Evolutionary conservation across 1,140 invertebrate species (phyloP).

Genomic region (Tetramorium alpestre): DNA sequence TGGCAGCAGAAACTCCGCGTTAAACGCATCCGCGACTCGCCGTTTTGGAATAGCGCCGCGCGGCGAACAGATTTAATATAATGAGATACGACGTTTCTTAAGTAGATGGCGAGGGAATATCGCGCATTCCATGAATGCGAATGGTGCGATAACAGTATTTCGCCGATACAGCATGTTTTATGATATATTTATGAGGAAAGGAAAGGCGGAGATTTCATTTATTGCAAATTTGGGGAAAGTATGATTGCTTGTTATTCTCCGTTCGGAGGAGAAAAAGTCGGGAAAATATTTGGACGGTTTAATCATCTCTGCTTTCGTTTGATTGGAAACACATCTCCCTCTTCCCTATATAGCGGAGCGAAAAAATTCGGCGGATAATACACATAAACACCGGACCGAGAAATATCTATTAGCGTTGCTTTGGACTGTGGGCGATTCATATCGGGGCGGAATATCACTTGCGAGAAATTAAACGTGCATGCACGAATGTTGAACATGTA

Average conservation of each 20-base stretch:
- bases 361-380: too few relatives aligned
- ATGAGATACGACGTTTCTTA: constrained; percentile 38
- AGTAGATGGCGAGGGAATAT: constrained; percentile 6
- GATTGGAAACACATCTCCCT: not conserved
- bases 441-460: constrained; percentile 10
- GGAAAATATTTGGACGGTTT: not conserved
- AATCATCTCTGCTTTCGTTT: constrained; percentile 6
- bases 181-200: not conserved
- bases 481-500: not conserved
- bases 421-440: constrained; percentile 13
- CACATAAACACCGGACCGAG: not conserved
- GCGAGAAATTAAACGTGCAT: constrained; percentile 58
- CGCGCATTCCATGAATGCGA: constrained; percentile 22
- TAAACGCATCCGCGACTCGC: constrained; percentile 39
- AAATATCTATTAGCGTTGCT: not conserved
- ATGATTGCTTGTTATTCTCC: not conserved
- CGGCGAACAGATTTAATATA: constrained; percentile 30
- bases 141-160: constrained; percentile 5
- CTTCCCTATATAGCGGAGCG: not conserved
- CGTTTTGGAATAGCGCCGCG: constrained; percentile 18
- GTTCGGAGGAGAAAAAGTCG: not conserved
- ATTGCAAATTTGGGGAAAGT: not conserved
- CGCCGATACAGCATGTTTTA: not conserved
- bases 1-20: constrained; percentile 29
- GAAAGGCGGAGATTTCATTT: not conserved